A percentile compares a stretch with the other conserved stretches of the same genome.
Conservation (phyloP, 53 echinoderm and acorn worm genomes). For the Temnopleurus reevesii region DNA sequence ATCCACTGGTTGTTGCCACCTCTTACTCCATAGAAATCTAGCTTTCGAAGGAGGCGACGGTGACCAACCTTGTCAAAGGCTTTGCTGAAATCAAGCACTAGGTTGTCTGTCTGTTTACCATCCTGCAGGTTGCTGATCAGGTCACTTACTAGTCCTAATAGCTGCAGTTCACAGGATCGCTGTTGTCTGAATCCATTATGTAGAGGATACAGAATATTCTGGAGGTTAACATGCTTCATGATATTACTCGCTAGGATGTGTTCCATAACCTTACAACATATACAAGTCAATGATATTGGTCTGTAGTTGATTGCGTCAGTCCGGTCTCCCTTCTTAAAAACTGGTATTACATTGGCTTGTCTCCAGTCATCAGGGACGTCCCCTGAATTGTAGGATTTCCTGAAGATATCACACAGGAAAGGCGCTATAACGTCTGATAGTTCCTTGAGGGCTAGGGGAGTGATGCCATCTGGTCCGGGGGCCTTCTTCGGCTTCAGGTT, state of each 20-base stretch:
- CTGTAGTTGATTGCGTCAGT: slow-evolving; percentile 49
- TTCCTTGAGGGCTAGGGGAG: not conserved
- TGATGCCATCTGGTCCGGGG: not conserved
- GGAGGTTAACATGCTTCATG: not conserved
- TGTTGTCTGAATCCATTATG: slow-evolving; percentile 12
- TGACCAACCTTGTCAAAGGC: not conserved
- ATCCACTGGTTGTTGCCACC: not conserved
- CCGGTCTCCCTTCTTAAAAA: slow-evolving; percentile 58
- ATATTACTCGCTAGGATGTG: slow-evolving; percentile 28
- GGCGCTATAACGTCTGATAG: not conserved
- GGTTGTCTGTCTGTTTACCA: not conserved
- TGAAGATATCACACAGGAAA: not conserved
- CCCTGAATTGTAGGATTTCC: not conserved
- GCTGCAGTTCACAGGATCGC: too few species aligned
- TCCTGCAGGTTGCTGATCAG: not conserved
- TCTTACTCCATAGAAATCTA: not conserved
- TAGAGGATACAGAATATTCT: not conserved
- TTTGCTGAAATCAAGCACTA: not conserved
- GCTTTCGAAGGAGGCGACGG: not conserved
- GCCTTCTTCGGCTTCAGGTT: not conserved
- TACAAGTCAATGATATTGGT: slow-evolving; percentile 44
- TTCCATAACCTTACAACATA: slow-evolving; percentile 22
- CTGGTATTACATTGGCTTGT: slow-evolving; percentile 26
- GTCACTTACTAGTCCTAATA: too few species aligned
- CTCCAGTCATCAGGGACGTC: slow-evolving; percentile 32